A percentile compares a stretch with the other conserved stretches of the same genome.
Evolutionary conservation across 2,113 vertebrate species (phyloP).

Genomic region (Sclerurus mexicanus): DNA sequence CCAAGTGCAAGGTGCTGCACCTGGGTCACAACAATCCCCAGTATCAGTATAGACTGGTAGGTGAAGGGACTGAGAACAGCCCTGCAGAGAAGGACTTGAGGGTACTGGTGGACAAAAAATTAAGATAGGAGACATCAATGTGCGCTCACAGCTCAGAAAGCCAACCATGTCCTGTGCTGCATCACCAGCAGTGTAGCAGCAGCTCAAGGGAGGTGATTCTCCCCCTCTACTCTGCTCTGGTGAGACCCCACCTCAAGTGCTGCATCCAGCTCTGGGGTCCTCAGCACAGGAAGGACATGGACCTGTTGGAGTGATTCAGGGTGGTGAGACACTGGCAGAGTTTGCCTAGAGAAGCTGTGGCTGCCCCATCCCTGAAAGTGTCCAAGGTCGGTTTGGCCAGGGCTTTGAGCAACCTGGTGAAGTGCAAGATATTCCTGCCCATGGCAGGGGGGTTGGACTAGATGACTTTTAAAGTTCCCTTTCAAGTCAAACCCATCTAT

Average conservation of each 20-base stretch:
- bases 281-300: not conserved
- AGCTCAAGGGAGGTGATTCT: not conserved
- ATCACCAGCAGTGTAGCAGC: not conserved
- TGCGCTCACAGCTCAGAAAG: not conserved
- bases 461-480: not conserved
- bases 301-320: rapidly evolving
- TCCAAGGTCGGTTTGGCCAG: not conserved
- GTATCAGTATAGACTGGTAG: not conserved
- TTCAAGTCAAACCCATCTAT: not conserved
- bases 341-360: not conserved
- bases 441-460: not conserved
- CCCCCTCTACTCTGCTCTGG: rapidly evolving
- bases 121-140: not conserved
- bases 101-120: not conserved
- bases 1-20: not conserved
- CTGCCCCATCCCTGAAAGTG: not conserved
- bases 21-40: not conserved
- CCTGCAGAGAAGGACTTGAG: not conserved
- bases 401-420: not conserved
- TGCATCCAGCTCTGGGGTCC: not conserved
- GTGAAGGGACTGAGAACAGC: not conserved
- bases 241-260: rapidly evolving
- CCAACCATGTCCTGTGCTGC: not conserved
- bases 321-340: not conserved
- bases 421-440: not conserved